Evolutionary conservation across 1,140 invertebrate genomes (phyloP).

Genomic region (Drosophila pruinosa): DNA sequence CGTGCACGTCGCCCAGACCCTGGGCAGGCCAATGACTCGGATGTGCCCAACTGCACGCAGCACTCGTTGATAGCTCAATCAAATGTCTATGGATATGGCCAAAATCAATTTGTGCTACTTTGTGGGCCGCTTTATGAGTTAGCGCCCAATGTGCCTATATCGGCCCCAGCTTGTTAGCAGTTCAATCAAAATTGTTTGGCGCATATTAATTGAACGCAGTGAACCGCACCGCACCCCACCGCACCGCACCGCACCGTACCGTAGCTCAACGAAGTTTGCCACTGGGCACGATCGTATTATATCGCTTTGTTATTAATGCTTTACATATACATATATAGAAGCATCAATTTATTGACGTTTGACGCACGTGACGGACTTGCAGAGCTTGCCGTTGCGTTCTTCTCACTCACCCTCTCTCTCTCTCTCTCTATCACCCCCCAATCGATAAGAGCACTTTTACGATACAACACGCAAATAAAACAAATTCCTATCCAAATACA

Average conservation of each 20-base stretch:
- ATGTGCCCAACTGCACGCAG: constrained; percentile 56
- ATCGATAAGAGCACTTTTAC: not conserved
- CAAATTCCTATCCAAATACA: not conserved
- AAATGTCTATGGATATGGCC: constrained; percentile 54
- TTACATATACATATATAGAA: constrained; percentile 16
- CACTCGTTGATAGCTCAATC: constrained; percentile 30
- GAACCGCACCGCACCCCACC: too few relatives aligned
- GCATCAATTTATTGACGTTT: constrained; percentile 74
- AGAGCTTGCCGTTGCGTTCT: constrained; percentile 23
- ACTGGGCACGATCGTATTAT: constrained; percentile 57
- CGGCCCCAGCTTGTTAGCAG: constrained; percentile 61
- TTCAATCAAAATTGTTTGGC: constrained; percentile 71
- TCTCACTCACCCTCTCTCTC: not conserved
- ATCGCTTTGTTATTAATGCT: constrained; percentile 66
- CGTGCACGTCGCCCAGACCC: not conserved
- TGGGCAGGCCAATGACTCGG: constrained; percentile 10
- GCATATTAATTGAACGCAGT: constrained; percentile 75
- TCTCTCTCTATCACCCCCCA: not conserved
- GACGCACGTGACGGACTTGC: constrained; percentile 64
- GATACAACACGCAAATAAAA: not conserved
- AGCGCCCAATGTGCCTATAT: not conserved
- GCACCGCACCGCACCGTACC: too few relatives aligned
- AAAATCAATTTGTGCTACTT: constrained; percentile 75
- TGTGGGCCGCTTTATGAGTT: constrained; percentile 53
- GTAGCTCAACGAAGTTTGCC: constrained; percentile 19